These are phyloP conservation scores for Lepidotrigona ventralis DNA, from an alignment of 1,140 invertebrate genomes.

Conservation along the genomic window DNA sequence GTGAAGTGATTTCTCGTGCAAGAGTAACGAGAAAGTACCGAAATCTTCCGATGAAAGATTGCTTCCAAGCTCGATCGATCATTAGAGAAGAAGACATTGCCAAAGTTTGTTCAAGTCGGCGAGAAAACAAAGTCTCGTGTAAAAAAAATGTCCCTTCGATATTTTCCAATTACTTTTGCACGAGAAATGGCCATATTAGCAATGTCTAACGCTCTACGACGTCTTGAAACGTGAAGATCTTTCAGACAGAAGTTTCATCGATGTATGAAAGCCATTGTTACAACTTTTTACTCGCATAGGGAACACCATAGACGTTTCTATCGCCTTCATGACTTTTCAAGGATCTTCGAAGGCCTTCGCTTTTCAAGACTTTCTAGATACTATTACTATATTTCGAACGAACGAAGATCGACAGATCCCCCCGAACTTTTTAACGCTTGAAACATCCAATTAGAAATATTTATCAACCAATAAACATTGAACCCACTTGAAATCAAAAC, in stretches of 20 bases:
- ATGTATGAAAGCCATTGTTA: background rate
- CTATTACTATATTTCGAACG: background rate
- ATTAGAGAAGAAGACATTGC: background rate
- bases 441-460: background rate
- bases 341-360: too few relatives aligned
- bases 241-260: background rate
- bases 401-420: background rate
- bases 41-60: background rate
- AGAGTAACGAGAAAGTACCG: background rate
- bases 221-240: background rate
- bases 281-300: constrained; percentile 6
- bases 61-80: background rate
- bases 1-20: background rate
- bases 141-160: background rate
- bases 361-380: background rate
- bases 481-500: background rate
- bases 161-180: background rate
- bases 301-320: background rate
- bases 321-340: background rate
- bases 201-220: background rate
- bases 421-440: background rate
- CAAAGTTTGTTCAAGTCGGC: background rate
- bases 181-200: background rate
- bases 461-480: background rate
- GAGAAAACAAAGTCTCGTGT: background rate